Base-by-base conservation (phyloP, 2,888 invertebrate species). In the Hirtodrosophila cameraria region DNA sequence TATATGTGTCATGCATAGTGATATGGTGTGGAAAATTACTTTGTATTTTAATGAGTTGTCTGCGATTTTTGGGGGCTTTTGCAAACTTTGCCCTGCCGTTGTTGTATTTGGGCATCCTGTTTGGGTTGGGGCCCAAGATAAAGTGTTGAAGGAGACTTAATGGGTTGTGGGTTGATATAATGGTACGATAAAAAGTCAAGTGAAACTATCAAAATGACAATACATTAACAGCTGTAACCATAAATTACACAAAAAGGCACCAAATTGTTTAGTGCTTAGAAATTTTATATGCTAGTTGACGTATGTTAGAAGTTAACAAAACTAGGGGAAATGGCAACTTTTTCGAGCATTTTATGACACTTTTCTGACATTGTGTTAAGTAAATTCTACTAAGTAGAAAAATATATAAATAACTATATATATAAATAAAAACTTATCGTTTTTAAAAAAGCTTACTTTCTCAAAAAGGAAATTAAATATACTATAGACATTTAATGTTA, bases 21-120 rank as follows among this genome's bases (percentile, higher is more conserved):
- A 77, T 81, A 75, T 83, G 82, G 81, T 79, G 84, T 75, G 82
- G 82, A 83, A 82, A 83, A 82, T 83, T 70, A 83, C 79, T 81
- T 82, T 83, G 62, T 65, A 77, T 82, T 83, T 83, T 79, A 83
- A 82, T 82, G 84, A 82, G 77, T 74, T 77, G 68, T 66, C 55
- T 62, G 55, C 23, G 38, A 54, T 60, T 61, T 57, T 35, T 23
- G 6, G 28, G 33, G 7, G n/a, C n/a, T n/a, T 7, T 9, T 2
- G 41, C n/a, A 38, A 67, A 67, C 27, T 67, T 67, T 3, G 25
- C 64, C 58, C 63, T 62, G 33, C 13, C 36, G 31, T n/a, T n/a
- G 11, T 11, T 11, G 5, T 28, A 16, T 43, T 3, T 16, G 13
- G 25, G 15, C 7, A 30, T 27, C 25, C 9, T 27, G 8, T 30